Evolutionary conservation across 92 coral and sea anemone genomes (phyloP).

Genomic region (Meandrina meandrites): DNA sequence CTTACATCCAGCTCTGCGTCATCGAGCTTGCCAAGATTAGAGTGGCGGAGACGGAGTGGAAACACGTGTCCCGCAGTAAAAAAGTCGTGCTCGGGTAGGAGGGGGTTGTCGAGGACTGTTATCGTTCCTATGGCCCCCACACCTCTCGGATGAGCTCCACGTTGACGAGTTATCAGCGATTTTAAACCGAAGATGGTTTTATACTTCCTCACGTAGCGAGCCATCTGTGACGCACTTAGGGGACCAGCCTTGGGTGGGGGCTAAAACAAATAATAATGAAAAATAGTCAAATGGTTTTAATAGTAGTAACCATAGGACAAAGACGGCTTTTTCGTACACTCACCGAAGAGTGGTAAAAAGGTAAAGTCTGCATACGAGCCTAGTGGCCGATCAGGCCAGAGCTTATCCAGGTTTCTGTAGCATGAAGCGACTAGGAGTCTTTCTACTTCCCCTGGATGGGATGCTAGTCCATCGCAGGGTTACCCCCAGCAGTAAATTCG

Average conservation of each 20-base stretch:
- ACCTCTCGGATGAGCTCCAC: constrained; percentile 75
- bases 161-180: constrained; percentile 51
- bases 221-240: constrained; percentile 64
- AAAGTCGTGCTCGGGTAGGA: constrained; percentile 84
- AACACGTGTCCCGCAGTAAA: constrained; percentile 67
- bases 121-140: constrained; percentile 72
- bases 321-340: too few species aligned
- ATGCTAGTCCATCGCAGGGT: too few species aligned
- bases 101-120: constrained; percentile 65
- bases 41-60: constrained; percentile 78
- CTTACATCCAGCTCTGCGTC: constrained; percentile 74
- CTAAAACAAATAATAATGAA: constrained; percentile 24
- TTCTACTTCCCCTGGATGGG: too few species aligned
- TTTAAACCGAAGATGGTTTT: constrained; percentile 61
- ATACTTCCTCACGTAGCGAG: constrained; percentile 50
- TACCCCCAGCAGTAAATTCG: too few species aligned
- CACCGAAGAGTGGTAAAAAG: too few species aligned
- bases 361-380: too few species aligned
- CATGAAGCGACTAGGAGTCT: too few species aligned
- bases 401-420: too few species aligned
- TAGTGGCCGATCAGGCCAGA: too few species aligned
- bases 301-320: too few species aligned
- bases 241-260: constrained; percentile 72
- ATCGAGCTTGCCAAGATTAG: constrained; percentile 54
- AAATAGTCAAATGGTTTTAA: too few species aligned